Base-by-base conservation (phyloP, 2,888 invertebrate genomes). In the Dendrolimus houi region DNA sequence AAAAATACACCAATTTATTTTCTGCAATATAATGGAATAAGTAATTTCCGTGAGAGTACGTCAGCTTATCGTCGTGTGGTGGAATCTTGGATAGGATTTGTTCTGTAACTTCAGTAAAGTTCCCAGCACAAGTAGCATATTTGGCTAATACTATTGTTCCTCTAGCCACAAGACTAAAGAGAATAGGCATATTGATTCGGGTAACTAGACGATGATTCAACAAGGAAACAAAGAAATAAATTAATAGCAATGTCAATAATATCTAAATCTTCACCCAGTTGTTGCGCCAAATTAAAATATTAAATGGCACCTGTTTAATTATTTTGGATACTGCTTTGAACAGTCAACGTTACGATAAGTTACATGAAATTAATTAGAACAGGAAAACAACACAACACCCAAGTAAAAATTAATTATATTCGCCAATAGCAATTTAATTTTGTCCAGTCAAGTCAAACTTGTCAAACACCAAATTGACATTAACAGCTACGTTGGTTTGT, bases 81-180 rank as follows among this genome's bases (percentile, higher is more conserved):
- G 96, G 93, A 75, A 98, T 98, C 87, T 96, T 97, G 1, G 94
- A 92, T 58, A 98, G 91, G 62, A 98, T 96, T 80, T 97, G 97
- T 80, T 98, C 97, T 0, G 97, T 96, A 8, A 98, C 97, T 91
- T 98, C 98, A 2, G 95, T 95, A 82, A 98, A 98, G 85, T 99
- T 98, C 12, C 98, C 98, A 61, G 96, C 94, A 82, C 97, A 98
- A 55, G 96, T 94, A 1, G 98, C 98, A 92, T 96, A 95, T 85
- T 98, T 97, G 6, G 97, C 95, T 56, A 98, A 91, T 56, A 98
- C 94, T 0, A 96, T 95, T 54, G 93, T 94, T 58, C 97, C 97
- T 62, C 98, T 92, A 13, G 98, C 94, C 64, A 99, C 94, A 42
- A 98, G 96, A 77, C 96, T 95, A 83, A 96, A 98, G 64, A 98